Percentiles rank a stretch among this genome's conserved stretches.
These are phyloP conservation scores for Pempheris klunzingeri DNA, from an alignment of 2,797 vertebrate genomes.

Conservation along the genomic window DNA sequence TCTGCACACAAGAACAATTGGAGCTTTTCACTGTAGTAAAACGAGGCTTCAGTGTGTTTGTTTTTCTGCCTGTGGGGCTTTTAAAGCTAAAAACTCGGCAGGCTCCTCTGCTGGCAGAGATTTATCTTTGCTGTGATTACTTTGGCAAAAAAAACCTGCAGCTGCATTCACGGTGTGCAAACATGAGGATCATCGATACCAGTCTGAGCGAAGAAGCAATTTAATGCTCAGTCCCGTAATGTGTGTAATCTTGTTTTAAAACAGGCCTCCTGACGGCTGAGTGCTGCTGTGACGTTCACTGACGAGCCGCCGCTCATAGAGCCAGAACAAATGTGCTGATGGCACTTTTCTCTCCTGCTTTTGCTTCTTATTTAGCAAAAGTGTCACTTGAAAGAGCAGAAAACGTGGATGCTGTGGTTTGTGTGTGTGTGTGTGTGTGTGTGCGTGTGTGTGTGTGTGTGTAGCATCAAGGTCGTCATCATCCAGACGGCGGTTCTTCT, in stretches of 20 bases:
- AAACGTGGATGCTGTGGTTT: constrained; percentile 35
- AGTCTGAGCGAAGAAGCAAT: constrained; percentile 28
- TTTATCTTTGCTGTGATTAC: constrained; percentile 11
- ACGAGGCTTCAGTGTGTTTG: too few species aligned
- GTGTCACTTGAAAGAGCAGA: constrained; percentile 22
- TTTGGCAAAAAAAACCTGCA: constrained; percentile 27
- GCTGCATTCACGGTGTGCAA: constrained; percentile 7
- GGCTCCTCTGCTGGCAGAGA: neutral
- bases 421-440: neutral
- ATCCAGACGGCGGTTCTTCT: constrained; percentile 16
- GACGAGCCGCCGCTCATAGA: constrained; percentile 2
- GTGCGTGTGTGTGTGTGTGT: constrained; percentile 7
- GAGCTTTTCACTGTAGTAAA: too few species aligned
- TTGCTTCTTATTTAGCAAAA: constrained; percentile 24
- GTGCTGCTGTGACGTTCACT: neutral
- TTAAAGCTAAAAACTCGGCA: neutral
- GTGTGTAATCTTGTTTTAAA: constrained; percentile 45
- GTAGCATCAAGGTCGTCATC: constrained; percentile 44
- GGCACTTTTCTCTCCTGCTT: constrained; percentile 22
- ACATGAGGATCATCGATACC: constrained; percentile 11
- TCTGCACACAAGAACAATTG: too few species aligned
- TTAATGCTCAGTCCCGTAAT: constrained; percentile 20
- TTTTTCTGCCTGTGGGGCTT: too few species aligned
- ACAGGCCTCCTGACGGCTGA: constrained; percentile 31
- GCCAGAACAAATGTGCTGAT: constrained; percentile 43